Base-by-base conservation (phyloP, 2,888 invertebrate species). In the Drosophila histrio region DNA sequence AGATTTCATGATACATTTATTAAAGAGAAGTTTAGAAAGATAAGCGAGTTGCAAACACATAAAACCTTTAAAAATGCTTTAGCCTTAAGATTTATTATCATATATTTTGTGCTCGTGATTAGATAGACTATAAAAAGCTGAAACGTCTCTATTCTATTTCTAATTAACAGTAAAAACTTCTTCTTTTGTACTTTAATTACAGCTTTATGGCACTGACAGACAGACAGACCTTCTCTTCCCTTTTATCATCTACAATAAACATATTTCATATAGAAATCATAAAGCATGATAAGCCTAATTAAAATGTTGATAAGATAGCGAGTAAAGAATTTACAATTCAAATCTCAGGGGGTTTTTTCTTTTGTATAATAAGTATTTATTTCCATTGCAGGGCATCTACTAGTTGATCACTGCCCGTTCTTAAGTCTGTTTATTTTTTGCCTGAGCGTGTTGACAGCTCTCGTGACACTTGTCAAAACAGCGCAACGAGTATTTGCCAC, bases 401-500 rank as follows among this genome's bases (percentile, higher is more conserved):
- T 1, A 11, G 54, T 57, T 65, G 47, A 38, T 44, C 54, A 65
- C 19, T 34, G 19, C 6, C 9, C 19, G 17, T 32, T 17, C 7
- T 26, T 57, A 3, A 3, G 21, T 7, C 41, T 38, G 17, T 19
- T 49, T n/a, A n/a, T n/a, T 13, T 46, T 26, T 36, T 32, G 19
- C 30, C 34, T 66, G 36, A 57, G 39, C 38, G 65, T 67, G 83
- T 77, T 87, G 83, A 84, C 86, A 83, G 88, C 63, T 79, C 78
- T 54, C 57, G 74, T 68, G 83, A 71, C 88, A 87, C 88, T 86
- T 88, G 83, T 88, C 83, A 88, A 67, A 84, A 79, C 72, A 78
- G 61, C 63, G 43, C 60, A 30, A 50, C 62, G 74, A 59, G 19
- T 75, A 68, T 81, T 66, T 81, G 72, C 64, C 65, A 64, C 65